Evolutionary conservation across 1,140 invertebrate genomes (phyloP), one percentile per base, ranked within the genome.

Genomic region (Ditylenchus dipsaci): DNA sequence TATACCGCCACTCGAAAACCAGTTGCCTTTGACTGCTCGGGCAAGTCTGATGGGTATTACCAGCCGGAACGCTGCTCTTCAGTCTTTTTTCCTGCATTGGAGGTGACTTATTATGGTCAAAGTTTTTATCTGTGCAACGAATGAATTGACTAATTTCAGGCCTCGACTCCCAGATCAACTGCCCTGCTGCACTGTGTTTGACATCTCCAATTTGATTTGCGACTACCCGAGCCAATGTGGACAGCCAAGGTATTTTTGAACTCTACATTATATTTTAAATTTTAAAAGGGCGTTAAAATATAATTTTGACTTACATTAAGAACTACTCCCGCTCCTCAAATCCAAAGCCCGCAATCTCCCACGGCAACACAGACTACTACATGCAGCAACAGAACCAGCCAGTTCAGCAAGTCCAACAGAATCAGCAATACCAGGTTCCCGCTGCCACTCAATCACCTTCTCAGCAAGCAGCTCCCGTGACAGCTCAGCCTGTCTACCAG

Each of bases 221-320:
- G 59, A 61, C n/a, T 61, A 26, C 26, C 59, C 59, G 8, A 19
- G 29, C n/a, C 27, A 61, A 13, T 61, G 59, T 53, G 49, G 49
- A 53, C n/a, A 53, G 23, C n/a, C 49, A 53, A 26, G 23, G 49
- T 53, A 53, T n/a, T n/a, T n/a, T n/a, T n/a, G n/a, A n/a, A n/a
- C n/a, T n/a, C n/a, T n/a, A n/a, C n/a, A n/a, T n/a, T n/a, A n/a
- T n/a, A n/a, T n/a, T n/a, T n/a, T n/a, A n/a, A n/a, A n/a, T n/a
- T n/a, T n/a, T n/a, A n/a, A n/a, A n/a, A n/a, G n/a, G n/a, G n/a
- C n/a, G n/a, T n/a, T n/a, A n/a, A n/a, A n/a, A n/a, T n/a, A n/a
- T n/a, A n/a, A n/a, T n/a, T n/a, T n/a, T n/a, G n/a, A n/a, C n/a
- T n/a, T n/a, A n/a, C 11, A 5, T 38, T 38, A 11, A 38, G 33